Conservation (phyloP, 2,113 vertebrate species). For the Lampris megalopsis region DNA sequence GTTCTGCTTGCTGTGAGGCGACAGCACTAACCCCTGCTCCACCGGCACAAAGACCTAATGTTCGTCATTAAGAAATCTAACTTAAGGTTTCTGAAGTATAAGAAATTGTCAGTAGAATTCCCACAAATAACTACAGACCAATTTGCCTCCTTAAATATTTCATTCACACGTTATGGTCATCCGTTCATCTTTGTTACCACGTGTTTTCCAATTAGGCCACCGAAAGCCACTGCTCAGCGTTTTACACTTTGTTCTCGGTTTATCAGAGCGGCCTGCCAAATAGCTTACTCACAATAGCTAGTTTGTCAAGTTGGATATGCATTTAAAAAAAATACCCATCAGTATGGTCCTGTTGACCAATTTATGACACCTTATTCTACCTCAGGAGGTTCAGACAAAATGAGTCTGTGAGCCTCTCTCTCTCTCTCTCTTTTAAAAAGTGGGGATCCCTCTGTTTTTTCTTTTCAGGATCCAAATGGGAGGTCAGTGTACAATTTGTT, state of each 20-base stretch:
- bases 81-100: not conserved
- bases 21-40: too few relatives aligned
- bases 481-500: too few relatives aligned
- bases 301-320: slow-evolving; percentile 64
- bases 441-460: too few relatives aligned
- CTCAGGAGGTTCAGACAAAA: slow-evolving; percentile 13
- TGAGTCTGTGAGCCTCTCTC: not conserved
- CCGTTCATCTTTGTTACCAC: slow-evolving; percentile 39
- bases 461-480: too few relatives aligned
- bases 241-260: slow-evolving; percentile 59
- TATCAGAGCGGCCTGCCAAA: slow-evolving; percentile 56
- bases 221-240: slow-evolving; percentile 57
- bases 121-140: not conserved
- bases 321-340: slow-evolving; percentile 65
- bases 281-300: slow-evolving; percentile 33
- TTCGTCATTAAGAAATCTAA: not conserved
- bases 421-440: not conserved
- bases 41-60: too few relatives aligned
- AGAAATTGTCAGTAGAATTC: not conserved
- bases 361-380: slow-evolving; percentile 57
- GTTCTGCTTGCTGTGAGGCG: too few relatives aligned
- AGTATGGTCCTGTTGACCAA: slow-evolving; percentile 48
- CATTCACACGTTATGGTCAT: slow-evolving; percentile 24
- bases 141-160: slow-evolving; percentile 8
- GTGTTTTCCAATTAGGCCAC: slow-evolving; percentile 35